Evolutionary conservation across 2,797 vertebrate genomes (phyloP).

Genomic region (Chaetodon trifasciatus): DNA sequence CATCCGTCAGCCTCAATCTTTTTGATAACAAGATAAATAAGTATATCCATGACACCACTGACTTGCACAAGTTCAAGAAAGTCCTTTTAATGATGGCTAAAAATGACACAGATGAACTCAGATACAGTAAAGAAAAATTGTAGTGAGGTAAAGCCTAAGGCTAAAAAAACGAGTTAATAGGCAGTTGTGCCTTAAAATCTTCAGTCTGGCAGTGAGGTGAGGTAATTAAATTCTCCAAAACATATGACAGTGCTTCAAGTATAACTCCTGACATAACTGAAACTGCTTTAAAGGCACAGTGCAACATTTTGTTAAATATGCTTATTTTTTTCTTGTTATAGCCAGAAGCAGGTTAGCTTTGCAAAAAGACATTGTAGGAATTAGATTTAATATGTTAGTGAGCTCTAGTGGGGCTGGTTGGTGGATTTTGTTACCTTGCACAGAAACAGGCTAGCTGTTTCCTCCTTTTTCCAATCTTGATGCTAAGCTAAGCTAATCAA

Average conservation of each 20-base stretch:
- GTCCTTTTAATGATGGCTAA: neutral
- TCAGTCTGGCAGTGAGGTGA: neutral
- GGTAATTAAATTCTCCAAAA: neutral
- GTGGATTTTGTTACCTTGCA: neutral
- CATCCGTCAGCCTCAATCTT: neutral
- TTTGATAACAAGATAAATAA: neutral
- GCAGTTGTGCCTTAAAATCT: neutral
- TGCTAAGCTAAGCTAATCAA: neutral
- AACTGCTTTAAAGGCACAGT: neutral
- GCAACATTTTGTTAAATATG: neutral
- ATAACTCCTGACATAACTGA: neutral
- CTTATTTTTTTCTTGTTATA: no score
- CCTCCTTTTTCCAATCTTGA: neutral
- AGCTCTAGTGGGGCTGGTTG: neutral
- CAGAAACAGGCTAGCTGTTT: neutral
- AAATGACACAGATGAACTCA: neutral
- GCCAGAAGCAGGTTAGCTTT: no score
- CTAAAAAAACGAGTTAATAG: neutral
- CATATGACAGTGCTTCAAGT: neutral
- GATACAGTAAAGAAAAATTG: neutral
- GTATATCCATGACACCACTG: slow-evolving; percentile 12
- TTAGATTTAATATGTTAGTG: neutral
- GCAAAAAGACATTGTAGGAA: no score
- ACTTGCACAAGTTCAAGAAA: neutral
- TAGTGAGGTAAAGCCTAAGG: neutral